Conservation (phyloP, 2,888 invertebrate genomes). For the Erebia aethiops region DNA sequence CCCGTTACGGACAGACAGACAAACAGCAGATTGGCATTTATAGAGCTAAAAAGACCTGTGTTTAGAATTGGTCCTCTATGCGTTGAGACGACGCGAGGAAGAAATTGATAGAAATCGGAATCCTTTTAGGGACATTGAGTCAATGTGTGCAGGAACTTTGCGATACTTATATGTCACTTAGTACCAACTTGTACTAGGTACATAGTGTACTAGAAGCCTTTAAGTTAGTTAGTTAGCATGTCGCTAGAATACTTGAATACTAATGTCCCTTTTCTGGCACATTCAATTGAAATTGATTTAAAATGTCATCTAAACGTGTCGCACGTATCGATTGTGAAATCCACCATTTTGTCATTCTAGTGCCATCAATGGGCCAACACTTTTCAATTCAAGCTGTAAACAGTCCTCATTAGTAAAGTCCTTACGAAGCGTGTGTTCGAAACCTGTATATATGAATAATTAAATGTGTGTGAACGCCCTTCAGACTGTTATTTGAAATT, state of each 20-base stretch:
- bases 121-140: neutral
- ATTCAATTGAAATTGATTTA: conserved; percentile 21
- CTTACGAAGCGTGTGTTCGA: conserved; percentile 33
- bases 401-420: conserved; percentile 37
- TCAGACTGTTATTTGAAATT: conserved; percentile 36
- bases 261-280: conserved; percentile 17
- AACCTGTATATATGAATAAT: conserved; percentile 16
- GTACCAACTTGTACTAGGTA: neutral
- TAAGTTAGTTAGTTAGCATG: neutral
- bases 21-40: too few species aligned
- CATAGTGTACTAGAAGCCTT: neutral
- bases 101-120: too few species aligned
- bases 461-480: conserved; percentile 35
- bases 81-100: too few species aligned
- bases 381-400: conserved; percentile 27
- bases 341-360: conserved; percentile 35
- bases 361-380: conserved; percentile 21
- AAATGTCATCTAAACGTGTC: conserved; percentile 23
- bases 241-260: conserved; percentile 2
- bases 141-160: neutral
- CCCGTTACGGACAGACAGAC: too few species aligned
- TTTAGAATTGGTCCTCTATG: too few species aligned
- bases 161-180: neutral
- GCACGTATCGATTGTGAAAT: conserved; percentile 34
- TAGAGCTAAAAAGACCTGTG: too few species aligned